A percentile compares a stretch with the other conserved stretches of the same genome.
Conservation (phyloP, 2,113 vertebrate genomes). For the Oreocharis arfaki region DNA sequence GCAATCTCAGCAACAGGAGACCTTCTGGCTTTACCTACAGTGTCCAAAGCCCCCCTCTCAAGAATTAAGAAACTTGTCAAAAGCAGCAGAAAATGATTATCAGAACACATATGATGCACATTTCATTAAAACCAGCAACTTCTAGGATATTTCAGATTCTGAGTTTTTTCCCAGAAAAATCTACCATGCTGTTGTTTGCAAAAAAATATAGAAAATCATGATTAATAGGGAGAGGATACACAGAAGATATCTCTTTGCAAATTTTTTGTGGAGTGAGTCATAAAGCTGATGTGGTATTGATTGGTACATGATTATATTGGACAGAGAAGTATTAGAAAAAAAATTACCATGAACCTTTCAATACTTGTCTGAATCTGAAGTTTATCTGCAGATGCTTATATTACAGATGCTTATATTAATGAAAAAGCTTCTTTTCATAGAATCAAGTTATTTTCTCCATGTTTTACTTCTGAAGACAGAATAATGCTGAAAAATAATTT, state of each 20-base stretch:
- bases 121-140: rapidly evolving
- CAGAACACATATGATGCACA: background rate
- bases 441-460: background rate
- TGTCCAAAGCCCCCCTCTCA: background rate
- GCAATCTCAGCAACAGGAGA: background rate
- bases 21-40: background rate
- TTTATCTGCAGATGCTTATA: background rate
- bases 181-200: background rate
- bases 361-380: background rate
- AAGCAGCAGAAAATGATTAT: background rate
- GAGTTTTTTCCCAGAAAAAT: background rate
- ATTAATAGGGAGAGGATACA: background rate
- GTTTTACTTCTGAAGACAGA: background rate
- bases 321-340: background rate
- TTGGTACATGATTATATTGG: rapidly evolving
- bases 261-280: background rate
- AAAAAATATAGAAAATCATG: background rate
- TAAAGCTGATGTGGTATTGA: background rate
- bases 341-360: background rate
- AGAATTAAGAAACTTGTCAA: background rate
- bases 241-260: background rate
- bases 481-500: background rate
- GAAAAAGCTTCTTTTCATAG: background rate
- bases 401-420: background rate
- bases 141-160: background rate